phyloP scores from a whole-genome alignment of 2,888 invertebrate species.

The Agriopis leucophaearia region DNA sequence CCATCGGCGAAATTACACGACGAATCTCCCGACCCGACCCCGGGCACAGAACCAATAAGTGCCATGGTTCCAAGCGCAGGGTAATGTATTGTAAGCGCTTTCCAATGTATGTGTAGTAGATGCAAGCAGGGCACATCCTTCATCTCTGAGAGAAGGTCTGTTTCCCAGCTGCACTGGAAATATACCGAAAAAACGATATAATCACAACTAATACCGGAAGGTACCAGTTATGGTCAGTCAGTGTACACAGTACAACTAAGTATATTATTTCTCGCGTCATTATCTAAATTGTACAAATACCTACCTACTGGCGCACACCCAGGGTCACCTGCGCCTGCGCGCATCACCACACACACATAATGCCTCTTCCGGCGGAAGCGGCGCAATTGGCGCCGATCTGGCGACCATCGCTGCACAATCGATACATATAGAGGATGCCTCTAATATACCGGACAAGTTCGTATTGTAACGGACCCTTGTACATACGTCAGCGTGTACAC shows the following conservation, averaged over 20 bases:
- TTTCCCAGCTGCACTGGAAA: too few species aligned
- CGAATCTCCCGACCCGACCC: too few species aligned
- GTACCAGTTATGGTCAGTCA: not conserved
- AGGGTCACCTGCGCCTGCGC: slow-evolving; percentile 72
- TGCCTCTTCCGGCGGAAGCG: slow-evolving; percentile 76
- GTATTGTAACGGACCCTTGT: too few species aligned
- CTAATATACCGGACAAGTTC: not conserved
- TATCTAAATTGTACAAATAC: slow-evolving; percentile 23
- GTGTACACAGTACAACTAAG: not conserved
- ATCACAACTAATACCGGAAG: not conserved
- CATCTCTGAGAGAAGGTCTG: too few species aligned
- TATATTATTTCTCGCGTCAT: slow-evolving; percentile 12
- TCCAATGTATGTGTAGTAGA: too few species aligned
- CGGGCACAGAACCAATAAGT: too few species aligned
- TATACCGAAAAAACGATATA: too few species aligned
- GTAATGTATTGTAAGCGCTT: too few species aligned
- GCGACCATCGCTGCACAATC: slow-evolving; percentile 30
- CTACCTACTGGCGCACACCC: slow-evolving; percentile 28
- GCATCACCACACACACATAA: slow-evolving; percentile 78
- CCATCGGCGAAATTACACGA: too few species aligned
- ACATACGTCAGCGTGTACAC: too few species aligned
- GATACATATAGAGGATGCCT: slow-evolving; percentile 8
- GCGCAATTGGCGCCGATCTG: slow-evolving; percentile 46
- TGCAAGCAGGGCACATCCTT: too few species aligned
- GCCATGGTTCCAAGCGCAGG: too few species aligned